A percentile compares a stretch with the other conserved stretches of the same genome.
Conservation (phyloP, 1,140 invertebrate species). For the Phenacoccus solenopsis region DNA sequence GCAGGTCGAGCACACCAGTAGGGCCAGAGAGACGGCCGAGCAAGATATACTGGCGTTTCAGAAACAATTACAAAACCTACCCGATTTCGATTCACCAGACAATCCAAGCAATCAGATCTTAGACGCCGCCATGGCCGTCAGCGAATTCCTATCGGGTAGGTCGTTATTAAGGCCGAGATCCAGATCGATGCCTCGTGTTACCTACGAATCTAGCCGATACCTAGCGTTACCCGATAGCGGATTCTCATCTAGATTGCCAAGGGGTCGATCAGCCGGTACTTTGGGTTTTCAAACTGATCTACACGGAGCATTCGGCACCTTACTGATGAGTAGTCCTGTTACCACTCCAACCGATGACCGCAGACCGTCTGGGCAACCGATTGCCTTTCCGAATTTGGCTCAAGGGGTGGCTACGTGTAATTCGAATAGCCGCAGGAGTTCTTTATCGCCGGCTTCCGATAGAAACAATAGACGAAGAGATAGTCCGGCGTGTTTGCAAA, state of each 20-base stretch:
- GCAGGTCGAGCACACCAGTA: slow-evolving; percentile 6
- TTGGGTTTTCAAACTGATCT: slow-evolving; percentile 25
- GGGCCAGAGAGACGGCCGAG: slow-evolving; percentile 34
- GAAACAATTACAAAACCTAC: slow-evolving; percentile 40
- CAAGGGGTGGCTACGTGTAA: slow-evolving; percentile 19
- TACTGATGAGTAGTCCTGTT: slow-evolving; percentile 29
- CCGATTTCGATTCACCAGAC: slow-evolving; percentile 35
- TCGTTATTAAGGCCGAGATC: slow-evolving; percentile 35
- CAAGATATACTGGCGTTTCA: slow-evolving; percentile 41
- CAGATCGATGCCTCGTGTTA: slow-evolving; percentile 39
- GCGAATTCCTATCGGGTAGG: slow-evolving; percentile 29
- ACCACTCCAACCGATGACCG: slow-evolving; percentile 28
- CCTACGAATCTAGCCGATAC: slow-evolving; percentile 35
- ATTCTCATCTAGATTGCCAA: slow-evolving; percentile 28
- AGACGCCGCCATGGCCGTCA: slow-evolving; percentile 24
- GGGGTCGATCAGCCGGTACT: slow-evolving; percentile 30
- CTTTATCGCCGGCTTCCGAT: slow-evolving; percentile 34
- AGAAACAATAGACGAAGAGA: slow-evolving; percentile 32
- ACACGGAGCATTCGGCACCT: slow-evolving; percentile 21
- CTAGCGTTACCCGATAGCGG: slow-evolving; percentile 32
- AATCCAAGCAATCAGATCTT: slow-evolving; percentile 23
- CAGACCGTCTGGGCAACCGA: slow-evolving; percentile 22
- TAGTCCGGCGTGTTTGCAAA: slow-evolving; percentile 30
- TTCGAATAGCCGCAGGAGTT: slow-evolving; percentile 32
- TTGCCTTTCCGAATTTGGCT: slow-evolving; percentile 20